Evolutionary conservation across 2,113 vertebrate species (phyloP).

Genomic region (Raja brachyura): DNA sequence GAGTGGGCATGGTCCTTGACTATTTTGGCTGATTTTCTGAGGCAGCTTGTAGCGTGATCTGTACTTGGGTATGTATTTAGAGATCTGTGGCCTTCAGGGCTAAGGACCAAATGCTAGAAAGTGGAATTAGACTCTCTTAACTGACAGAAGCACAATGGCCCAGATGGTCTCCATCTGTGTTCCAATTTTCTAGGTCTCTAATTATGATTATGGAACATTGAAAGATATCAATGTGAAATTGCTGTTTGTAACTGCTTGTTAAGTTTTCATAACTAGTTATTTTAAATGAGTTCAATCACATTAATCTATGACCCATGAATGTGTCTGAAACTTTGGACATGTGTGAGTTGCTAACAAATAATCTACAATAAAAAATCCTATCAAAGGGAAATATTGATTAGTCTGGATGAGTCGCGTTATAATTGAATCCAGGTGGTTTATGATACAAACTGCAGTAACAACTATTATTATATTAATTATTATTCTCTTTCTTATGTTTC

Average conservation of each 20-base stretch:
- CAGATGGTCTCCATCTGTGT: too few species aligned
- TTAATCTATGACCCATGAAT: too few species aligned
- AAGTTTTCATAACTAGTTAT: not conserved
- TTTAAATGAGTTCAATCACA: not conserved
- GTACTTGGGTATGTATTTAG: too few species aligned
- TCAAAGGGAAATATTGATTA: not conserved
- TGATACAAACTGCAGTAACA: not conserved
- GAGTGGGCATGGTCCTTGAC: too few species aligned
- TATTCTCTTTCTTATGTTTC: not conserved
- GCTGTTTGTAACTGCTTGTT: not conserved
- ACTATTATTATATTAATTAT: not conserved
- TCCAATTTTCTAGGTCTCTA: too few species aligned
- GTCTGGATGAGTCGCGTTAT: not conserved
- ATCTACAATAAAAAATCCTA: not conserved
- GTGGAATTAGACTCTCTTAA: too few species aligned
- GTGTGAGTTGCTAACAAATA: not conserved
- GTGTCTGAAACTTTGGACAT: not conserved
- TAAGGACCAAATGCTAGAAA: too few species aligned
- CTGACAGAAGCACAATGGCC: too few species aligned
- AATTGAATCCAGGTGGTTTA: not conserved
- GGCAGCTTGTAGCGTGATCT: too few species aligned
- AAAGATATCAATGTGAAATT: not conserved
- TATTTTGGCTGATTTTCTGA: too few species aligned
- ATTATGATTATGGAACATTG: not conserved
- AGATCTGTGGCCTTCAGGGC: too few species aligned